Percentiles rank a stretch among this genome's conserved stretches.
Conservation (phyloP, 2,797 vertebrate species). For the Eleutherodactylus coqui region DNA sequence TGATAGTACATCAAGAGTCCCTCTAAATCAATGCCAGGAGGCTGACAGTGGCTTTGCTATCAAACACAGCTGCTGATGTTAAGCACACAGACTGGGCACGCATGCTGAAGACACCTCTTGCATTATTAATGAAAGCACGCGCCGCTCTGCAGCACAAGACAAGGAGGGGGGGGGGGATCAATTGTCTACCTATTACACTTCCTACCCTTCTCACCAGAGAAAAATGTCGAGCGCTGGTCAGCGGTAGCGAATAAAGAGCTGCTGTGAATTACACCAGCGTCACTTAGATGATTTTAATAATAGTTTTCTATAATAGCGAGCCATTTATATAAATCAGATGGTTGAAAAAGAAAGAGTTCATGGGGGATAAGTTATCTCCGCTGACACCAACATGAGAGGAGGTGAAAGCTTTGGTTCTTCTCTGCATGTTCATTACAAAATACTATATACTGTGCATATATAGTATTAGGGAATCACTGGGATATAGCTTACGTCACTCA, state of each 20-base stretch:
- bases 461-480: not conserved
- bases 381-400: not conserved
- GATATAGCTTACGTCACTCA: no score
- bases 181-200: conserved; percentile 62
- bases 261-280: not conserved
- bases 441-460: not conserved
- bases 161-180: conserved; percentile 56
- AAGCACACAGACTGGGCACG: conserved; percentile 83
- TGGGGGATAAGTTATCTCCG: not conserved
- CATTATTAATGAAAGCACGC: conserved; percentile 80
- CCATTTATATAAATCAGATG: not conserved
- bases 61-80: conserved; percentile 90
- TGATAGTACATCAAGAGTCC: conserved; percentile 81
- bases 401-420: not conserved
- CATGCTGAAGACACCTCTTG: conserved; percentile 78
- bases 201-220: conserved; percentile 42
- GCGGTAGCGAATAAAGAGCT: not conserved
- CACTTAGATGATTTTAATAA: not conserved
- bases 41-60: conserved; percentile 78
- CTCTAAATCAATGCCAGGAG: conserved; percentile 83
- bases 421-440: not conserved
- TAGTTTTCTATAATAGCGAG: not conserved
- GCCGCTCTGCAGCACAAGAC: conserved; percentile 63
- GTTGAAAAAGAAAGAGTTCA: not conserved
- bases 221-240: conserved; percentile 46